Conservation (phyloP, 2,888 invertebrate genomes). For the Drosophila niveifrons region DNA sequence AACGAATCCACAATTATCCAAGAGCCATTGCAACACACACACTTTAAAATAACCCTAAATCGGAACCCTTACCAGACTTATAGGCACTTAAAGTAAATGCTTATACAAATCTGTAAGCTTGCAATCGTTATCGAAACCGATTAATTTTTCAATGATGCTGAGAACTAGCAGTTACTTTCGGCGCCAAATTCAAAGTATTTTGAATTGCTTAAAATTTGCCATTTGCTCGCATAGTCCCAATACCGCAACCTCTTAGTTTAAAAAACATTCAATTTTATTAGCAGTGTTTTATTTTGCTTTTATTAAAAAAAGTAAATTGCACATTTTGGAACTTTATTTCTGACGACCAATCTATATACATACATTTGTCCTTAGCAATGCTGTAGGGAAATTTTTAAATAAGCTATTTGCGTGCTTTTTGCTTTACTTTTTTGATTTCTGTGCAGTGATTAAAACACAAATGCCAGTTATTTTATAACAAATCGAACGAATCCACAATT, state of each 20-base stretch:
- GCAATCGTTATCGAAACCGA: no score
- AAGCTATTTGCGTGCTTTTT: background rate
- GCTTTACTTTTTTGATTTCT: background rate
- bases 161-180: no score
- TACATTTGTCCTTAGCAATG: background rate
- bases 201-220: no score
- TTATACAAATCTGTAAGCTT: no score
- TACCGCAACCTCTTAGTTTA: background rate
- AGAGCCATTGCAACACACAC: constrained; percentile 8
- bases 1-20: constrained; percentile 9
- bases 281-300: constrained; percentile 37
- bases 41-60: constrained; percentile 12
- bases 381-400: constrained; percentile 7
- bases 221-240: no score
- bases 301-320: background rate
- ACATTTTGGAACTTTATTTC: constrained; percentile 4
- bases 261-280: background rate
- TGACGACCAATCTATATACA: constrained; percentile 5
- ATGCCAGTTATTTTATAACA: background rate
- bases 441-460: background rate
- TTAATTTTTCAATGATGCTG: no score
- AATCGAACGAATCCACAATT: constrained; percentile 6
- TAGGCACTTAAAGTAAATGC: constrained; percentile 2
- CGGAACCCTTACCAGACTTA: constrained; percentile 50
- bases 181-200: no score